Evolutionary conservation across 2,888 invertebrate genomes (phyloP), one percentile per base, ranked within the genome.

Genomic region (Vanessa cardui): DNA sequence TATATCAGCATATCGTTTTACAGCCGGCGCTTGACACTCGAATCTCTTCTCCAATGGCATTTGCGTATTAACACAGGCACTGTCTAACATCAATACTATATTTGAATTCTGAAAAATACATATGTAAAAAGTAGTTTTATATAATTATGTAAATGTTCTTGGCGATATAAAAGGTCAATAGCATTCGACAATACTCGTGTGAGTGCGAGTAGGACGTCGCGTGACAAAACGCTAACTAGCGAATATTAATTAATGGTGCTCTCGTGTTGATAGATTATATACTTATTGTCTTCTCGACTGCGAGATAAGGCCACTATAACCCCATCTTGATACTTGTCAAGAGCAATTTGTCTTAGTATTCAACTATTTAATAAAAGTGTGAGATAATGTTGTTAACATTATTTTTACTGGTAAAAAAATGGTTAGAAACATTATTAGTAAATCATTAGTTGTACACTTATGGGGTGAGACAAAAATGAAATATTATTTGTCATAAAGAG

Each of bases 51-150:
- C 87, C 9, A 83, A 76, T 0, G 86, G 72, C 86, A 89, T 85
- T 33, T 84, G 84, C 72, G 76, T 72, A 66, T 77, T 85, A 26
- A 86, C 56, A 58, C 81, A 82, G 16, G 78, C 82, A 62, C 82
- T 87, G 65, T 92, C 92, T 73, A 92, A 75, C 79, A 92, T 87
- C 63, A 92, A 71, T 1, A 92, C 92, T 78, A 92, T 86, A 72
- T 92, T 90, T 15, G 90, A 78, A 70, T 86, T 88, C 92, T 92
- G 83, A 60, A 69, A n/a, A 71, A 73, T 71, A 59, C 20, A 69
- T 73, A 64, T 59, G 44, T 7, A 31, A 7, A 20, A 20, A 50
- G 26, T 31, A 15, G 31, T 31, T 46, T 20, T 31, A 44, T 31
- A 50, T 59, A 26, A 58, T 33, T 47, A 18, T 18, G 45, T 56